phyloP scores from a whole-genome alignment of 2,113 vertebrate species.

The Arothron firmamentum region DNA sequence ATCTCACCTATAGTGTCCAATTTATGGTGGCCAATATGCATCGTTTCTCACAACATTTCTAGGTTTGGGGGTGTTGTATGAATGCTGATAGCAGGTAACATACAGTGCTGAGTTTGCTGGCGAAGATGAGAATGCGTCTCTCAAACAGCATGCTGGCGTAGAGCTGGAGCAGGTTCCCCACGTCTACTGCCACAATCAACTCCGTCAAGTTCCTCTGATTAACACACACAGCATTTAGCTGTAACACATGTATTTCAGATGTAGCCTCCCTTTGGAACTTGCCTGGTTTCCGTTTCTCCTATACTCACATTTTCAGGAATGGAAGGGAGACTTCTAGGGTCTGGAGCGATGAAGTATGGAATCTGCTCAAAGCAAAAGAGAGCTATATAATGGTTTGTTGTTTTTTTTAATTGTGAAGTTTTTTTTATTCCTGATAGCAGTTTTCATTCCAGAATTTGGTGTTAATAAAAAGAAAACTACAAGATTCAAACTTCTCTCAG shows the following conservation, averaged over 20 bases:
- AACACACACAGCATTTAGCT: background rate
- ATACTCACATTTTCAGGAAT: constrained; percentile 88
- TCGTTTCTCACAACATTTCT: too few relatives aligned
- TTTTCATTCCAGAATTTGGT: background rate
- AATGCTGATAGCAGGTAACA: constrained; percentile 28
- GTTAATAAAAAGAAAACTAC: background rate
- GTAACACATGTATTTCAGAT: background rate
- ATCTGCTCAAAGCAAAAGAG: constrained; percentile 65
- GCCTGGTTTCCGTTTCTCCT: background rate
- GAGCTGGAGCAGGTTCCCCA: constrained; percentile 82
- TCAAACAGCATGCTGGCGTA: constrained; percentile 88
- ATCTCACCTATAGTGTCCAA: too few relatives aligned
- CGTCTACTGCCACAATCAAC: constrained; percentile 83
- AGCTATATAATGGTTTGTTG: background rate
- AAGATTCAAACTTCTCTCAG: background rate
- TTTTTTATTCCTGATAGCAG: background rate
- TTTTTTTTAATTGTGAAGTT: background rate
- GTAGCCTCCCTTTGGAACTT: background rate
- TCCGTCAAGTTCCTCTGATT: constrained; percentile 88
- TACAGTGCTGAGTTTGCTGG: constrained; percentile 89
- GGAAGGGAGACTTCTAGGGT: constrained; percentile 79
- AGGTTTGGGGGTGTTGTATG: background rate
- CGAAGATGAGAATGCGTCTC: constrained; percentile 81
- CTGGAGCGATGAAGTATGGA: constrained; percentile 84
- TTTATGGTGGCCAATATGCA: too few relatives aligned